A percentile compares a stretch with the other conserved stretches of the same genome.
These are phyloP conservation scores for Jaculus jaculus DNA, from an alignment of 2,113 vertebrate genomes.

Conservation along the genomic window DNA sequence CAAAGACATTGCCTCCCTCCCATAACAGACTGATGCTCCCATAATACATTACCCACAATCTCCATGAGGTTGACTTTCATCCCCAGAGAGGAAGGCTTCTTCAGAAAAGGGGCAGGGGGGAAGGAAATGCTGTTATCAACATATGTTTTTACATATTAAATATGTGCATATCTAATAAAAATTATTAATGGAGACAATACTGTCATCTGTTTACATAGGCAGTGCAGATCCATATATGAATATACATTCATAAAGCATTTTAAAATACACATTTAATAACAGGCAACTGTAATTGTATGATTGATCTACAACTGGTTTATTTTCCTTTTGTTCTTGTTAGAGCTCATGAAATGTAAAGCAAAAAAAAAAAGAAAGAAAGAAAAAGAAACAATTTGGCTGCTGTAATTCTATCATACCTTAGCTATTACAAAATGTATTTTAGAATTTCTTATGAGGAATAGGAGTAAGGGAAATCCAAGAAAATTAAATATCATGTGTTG, in stretches of 20 bases:
- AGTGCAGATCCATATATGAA: neutral
- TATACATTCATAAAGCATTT: neutral
- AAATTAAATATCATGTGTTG: slow-evolving; percentile 13
- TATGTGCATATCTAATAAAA: too few species aligned
- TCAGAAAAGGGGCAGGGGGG: too few species aligned
- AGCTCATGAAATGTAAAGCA: neutral
- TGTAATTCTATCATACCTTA: neutral
- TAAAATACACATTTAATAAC: neutral
- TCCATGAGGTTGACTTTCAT: too few species aligned
- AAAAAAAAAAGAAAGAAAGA: too few species aligned
- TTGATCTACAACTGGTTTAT: neutral
- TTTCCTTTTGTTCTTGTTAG: slow-evolving; percentile 14
- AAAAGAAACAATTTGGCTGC: neutral
- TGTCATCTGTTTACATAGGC: neutral
- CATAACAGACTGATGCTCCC: too few species aligned
- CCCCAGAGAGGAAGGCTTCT: too few species aligned
- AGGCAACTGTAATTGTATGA: neutral
- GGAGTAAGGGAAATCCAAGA: neutral
- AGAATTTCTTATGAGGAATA: neutral
- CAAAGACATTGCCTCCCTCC: too few species aligned
- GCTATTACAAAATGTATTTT: neutral
- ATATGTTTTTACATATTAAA: too few species aligned
- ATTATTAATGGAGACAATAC: too few species aligned
- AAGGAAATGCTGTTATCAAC: too few species aligned
- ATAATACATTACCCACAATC: too few species aligned